Conservation (phyloP, 35 echinoderm and acorn worm genomes). For the Lytechinus pictus region DNA sequence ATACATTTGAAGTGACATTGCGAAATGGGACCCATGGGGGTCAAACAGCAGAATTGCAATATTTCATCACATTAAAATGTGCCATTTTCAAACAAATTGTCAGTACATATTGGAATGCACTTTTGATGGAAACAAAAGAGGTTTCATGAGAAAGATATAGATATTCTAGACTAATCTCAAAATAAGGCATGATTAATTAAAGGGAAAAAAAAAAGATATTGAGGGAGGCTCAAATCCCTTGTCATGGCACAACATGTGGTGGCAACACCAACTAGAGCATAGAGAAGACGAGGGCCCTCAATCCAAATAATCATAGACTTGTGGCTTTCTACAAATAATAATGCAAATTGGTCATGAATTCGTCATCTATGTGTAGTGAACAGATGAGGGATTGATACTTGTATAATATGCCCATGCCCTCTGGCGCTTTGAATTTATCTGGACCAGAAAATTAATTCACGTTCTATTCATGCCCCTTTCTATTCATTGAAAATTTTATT, state of each 20-base stretch:
- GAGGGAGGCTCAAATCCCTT: not conserved
- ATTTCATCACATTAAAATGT: not conserved
- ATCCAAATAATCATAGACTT: slow-evolving; percentile 1
- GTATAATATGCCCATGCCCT: not conserved
- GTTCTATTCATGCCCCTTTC: not conserved
- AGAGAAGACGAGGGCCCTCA: not conserved
- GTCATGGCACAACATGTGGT: not conserved
- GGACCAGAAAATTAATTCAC: slow-evolving; percentile 13
- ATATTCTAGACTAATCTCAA: not conserved
- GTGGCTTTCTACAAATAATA: slow-evolving; percentile 2
- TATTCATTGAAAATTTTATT: not conserved
- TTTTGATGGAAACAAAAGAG: not conserved
- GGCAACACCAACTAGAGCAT: not conserved
- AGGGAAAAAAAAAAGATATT: not conserved
- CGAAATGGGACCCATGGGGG: not conserved
- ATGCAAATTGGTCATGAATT: not conserved
- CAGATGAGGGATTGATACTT: not conserved
- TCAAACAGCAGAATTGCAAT: not conserved
- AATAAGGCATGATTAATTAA: not conserved
- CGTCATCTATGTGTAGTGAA: not conserved
- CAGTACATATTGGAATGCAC: not conserved
- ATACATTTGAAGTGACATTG: not conserved
- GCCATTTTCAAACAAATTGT: not conserved
- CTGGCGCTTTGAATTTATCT: not conserved
- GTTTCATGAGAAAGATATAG: not conserved